phyloP scores from a whole-genome alignment of 2,888 invertebrate genomes.

The Gymnoscelis rufifasciata region DNA sequence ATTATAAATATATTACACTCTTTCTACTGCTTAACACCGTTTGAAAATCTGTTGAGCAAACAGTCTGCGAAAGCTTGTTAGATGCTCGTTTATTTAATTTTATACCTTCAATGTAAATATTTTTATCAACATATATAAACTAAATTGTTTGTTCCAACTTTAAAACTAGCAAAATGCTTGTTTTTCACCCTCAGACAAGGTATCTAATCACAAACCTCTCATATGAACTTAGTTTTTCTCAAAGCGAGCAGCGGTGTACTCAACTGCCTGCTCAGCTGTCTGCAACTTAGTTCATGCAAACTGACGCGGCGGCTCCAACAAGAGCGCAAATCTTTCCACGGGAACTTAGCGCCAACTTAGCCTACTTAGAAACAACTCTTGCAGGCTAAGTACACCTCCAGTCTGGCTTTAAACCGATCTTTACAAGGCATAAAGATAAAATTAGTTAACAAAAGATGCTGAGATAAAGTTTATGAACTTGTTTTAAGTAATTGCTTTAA shows the following conservation, averaged over 20 bases:
- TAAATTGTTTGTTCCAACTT: no score
- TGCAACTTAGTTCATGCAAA: constrained; percentile 13
- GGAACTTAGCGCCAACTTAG: constrained; percentile 7
- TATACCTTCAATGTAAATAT: no score
- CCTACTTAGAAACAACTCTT: constrained; percentile 6
- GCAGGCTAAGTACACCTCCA: background rate
- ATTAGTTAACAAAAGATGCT: background rate
- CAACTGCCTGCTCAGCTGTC: constrained; percentile 8
- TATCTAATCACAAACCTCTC: no score
- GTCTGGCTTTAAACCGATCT: background rate
- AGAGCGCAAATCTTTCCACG: constrained; percentile 12
- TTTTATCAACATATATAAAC: no score
- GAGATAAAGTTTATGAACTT: no score
- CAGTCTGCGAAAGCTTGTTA: no score
- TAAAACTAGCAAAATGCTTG: background rate
- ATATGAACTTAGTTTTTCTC: constrained; percentile 4
- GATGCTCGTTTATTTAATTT: no score
- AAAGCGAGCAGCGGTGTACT: constrained; percentile 3
- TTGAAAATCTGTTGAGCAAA: no score
- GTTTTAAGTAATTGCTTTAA: no score
- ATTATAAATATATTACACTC: no score
- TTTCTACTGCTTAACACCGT: no score
- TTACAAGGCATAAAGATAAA: background rate
- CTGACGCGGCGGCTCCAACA: constrained; percentile 3
- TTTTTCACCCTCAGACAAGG: background rate